Evolutionary conservation across 2,888 invertebrate genomes (phyloP).

Genomic region (Eugnorisma glareosa): DNA sequence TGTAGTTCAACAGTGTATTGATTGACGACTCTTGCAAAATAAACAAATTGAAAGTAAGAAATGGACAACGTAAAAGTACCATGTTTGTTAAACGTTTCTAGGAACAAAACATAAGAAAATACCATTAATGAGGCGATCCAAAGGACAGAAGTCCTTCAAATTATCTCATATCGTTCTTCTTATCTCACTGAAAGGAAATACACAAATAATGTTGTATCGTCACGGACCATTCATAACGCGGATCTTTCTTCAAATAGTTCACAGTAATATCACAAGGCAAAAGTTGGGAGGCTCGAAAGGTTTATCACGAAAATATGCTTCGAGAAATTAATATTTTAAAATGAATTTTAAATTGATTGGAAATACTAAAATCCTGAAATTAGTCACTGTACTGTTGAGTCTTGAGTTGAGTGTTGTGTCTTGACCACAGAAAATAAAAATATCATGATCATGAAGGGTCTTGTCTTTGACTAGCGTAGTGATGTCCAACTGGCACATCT

Average conservation of each 20-base stretch:
- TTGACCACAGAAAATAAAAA: constrained; percentile 7
- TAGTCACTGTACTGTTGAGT: constrained; percentile 69
- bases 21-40: constrained; percentile 55
- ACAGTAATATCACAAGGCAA: constrained; percentile 42
- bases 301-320: constrained; percentile 40
- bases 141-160: constrained; percentile 73
- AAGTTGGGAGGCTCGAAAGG: constrained; percentile 34
- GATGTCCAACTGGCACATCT: neutral
- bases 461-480: constrained; percentile 16
- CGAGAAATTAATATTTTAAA: constrained; percentile 28
- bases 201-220: constrained; percentile 80
- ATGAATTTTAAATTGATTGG: constrained; percentile 50
- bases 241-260: constrained; percentile 35
- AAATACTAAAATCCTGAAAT: constrained; percentile 64
- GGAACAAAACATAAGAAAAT: constrained; percentile 37
- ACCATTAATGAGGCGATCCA: constrained; percentile 66
- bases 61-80: constrained; percentile 28
- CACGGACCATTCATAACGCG: constrained; percentile 66
- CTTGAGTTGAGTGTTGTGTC: constrained; percentile 29
- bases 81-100: constrained; percentile 14
- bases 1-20: constrained; percentile 25
- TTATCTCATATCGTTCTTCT: constrained; percentile 85
- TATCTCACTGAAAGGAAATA: constrained; percentile 86
- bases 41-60: constrained; percentile 58
- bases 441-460: neutral